Conservation (phyloP, 2,797 vertebrate genomes). For the Sebastes vulpes region DNA sequence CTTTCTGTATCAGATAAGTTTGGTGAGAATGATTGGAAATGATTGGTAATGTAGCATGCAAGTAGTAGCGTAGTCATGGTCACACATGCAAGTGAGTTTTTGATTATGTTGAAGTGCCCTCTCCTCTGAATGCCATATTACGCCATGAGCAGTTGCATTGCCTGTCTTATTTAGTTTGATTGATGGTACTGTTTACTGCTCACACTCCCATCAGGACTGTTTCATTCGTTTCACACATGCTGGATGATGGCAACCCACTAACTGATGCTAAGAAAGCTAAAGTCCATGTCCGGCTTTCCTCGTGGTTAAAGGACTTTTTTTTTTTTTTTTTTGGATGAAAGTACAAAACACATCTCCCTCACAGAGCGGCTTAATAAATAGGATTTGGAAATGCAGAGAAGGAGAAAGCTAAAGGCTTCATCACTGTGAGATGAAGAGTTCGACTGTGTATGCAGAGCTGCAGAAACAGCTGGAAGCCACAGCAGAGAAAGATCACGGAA, state of each 20-base stretch:
- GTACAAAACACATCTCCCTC: neutral
- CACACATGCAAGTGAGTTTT: conserved; percentile 15
- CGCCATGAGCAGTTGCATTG: conserved; percentile 5
- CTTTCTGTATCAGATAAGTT: neutral
- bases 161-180: conserved; percentile 54
- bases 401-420: neutral
- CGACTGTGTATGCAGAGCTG: neutral
- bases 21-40: neutral
- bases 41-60: conserved; percentile 10
- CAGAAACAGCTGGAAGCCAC: neutral
- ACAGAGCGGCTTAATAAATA: neutral
- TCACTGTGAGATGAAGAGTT: neutral
- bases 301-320: neutral
- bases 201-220: conserved; percentile 19
- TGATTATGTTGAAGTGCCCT: conserved; percentile 37
- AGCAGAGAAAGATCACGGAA: neutral
- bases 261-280: conserved; percentile 17
- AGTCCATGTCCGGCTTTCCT: conserved; percentile 9
- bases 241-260: conserved; percentile 3
- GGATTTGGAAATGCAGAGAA: conserved; percentile 17
- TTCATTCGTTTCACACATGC: conserved; percentile 24
- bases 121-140: conserved; percentile 25
- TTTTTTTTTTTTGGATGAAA: neutral
- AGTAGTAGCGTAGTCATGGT: neutral
- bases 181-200: conserved; percentile 41